phyloP scores from a whole-genome alignment of 2,888 invertebrate genomes.

The Linhomoeus sp. region DNA sequence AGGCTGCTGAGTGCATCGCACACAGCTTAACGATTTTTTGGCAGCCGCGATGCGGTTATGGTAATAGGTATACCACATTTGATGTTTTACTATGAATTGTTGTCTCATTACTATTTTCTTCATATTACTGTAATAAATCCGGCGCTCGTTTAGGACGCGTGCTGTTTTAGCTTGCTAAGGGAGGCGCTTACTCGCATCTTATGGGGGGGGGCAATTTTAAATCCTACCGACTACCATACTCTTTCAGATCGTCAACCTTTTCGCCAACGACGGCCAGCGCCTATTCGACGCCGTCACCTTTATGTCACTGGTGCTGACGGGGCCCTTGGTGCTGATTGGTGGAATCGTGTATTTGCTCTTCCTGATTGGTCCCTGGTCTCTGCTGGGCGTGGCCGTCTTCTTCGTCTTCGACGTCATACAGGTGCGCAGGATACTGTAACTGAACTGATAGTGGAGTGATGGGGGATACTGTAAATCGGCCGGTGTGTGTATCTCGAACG shows the following conservation, averaged over 20 bases:
- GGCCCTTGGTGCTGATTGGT: not conserved
- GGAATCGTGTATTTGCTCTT: constrained; percentile 28
- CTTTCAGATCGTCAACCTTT: constrained; percentile 31
- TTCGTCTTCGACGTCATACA: constrained; percentile 29
- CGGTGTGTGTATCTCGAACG: too few relatives aligned
- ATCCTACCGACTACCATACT: too few relatives aligned
- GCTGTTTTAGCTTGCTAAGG: not conserved
- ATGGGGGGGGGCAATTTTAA: not conserved
- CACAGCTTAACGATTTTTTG: too few relatives aligned
- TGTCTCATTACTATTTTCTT: too few relatives aligned
- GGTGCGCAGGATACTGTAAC: constrained; percentile 13
- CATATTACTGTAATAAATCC: not conserved
- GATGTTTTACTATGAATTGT: too few relatives aligned
- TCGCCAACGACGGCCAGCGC: constrained; percentile 32
- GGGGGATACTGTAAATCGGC: too few relatives aligned
- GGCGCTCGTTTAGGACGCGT: not conserved
- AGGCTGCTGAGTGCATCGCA: too few relatives aligned
- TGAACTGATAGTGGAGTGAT: too few relatives aligned
- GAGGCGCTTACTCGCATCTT: too few relatives aligned
- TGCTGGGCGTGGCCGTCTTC: constrained; percentile 29
- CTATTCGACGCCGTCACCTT: constrained; percentile 31
- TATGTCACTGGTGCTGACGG: constrained; percentile 29
- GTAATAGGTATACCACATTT: too few relatives aligned
- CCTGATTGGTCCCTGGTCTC: constrained; percentile 31
- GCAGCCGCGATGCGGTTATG: too few relatives aligned